phyloP scores from a whole-genome alignment of 2,113 vertebrate genomes.

The Syrrhaptes paradoxus region DNA sequence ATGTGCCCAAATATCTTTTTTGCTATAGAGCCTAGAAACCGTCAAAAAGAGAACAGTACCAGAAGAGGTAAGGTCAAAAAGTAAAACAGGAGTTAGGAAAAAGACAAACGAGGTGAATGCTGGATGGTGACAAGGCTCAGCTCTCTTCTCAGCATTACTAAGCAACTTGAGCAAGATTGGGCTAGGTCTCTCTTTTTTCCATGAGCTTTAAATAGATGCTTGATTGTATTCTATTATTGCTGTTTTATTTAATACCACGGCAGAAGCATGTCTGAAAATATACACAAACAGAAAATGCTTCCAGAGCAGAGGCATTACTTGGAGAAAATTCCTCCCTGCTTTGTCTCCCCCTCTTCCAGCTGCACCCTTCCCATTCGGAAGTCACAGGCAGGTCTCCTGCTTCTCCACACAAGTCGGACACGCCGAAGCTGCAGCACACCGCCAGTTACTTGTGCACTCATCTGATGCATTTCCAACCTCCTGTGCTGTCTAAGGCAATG shows the following conservation, averaged over 20 bases:
- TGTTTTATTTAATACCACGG: background rate
- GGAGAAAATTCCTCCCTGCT: background rate
- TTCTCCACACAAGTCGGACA: background rate
- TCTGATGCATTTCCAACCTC: background rate
- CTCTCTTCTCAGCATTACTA: background rate
- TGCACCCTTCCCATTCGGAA: background rate
- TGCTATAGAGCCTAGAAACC: background rate
- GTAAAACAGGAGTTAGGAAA: background rate
- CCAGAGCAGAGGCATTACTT: background rate
- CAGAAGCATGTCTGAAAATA: background rate
- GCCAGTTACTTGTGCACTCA: background rate
- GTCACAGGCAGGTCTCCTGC: background rate
- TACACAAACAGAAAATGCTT: background rate
- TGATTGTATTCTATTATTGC: background rate
- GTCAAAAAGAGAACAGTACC: background rate
- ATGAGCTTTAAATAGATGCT: background rate
- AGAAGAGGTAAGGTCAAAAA: background rate
- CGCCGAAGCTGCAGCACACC: background rate
- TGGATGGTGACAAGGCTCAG: background rate
- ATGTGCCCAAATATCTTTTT: background rate
- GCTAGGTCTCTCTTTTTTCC: background rate
- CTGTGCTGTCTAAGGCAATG: background rate
- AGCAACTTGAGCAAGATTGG: background rate
- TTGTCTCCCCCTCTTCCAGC: background rate
- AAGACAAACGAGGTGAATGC: background rate